Evolutionary conservation across 2,888 invertebrate species (phyloP).

Genomic region (Lymantria monacha): DNA sequence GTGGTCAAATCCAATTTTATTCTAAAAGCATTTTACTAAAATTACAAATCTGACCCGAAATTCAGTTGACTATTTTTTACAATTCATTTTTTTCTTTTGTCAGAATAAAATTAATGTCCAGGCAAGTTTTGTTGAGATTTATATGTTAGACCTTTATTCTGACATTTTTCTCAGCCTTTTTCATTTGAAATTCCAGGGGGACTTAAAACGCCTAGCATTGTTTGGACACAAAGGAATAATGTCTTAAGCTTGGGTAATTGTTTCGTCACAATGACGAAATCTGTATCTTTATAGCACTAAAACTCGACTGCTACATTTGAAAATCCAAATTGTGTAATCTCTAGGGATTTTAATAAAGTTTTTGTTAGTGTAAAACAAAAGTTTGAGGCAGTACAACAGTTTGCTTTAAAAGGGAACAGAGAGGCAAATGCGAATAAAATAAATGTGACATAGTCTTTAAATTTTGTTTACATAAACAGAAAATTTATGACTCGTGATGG

Average conservation of each 20-base stretch:
- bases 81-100: slow-evolving; percentile 13
- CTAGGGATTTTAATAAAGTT: not conserved
- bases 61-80: not conserved
- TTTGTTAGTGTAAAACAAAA: not conserved
- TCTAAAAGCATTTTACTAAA: not conserved
- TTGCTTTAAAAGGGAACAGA: not conserved
- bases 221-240: slow-evolving; percentile 27
- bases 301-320: slow-evolving; percentile 1
- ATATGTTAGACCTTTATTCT: slow-evolving; percentile 15
- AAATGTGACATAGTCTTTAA: not conserved
- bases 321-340: not conserved
- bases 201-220: slow-evolving; percentile 22
- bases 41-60: not conserved
- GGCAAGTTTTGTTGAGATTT: slow-evolving; percentile 16
- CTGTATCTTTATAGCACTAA: not conserved
- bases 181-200: slow-evolving; percentile 4
- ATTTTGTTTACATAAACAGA: too few species aligned
- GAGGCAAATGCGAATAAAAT: not conserved
- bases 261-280: slow-evolving; percentile 17
- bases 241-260: slow-evolving; percentile 23
- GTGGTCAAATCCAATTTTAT: not conserved
- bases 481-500: too few species aligned
- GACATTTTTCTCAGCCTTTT: slow-evolving; percentile 16
- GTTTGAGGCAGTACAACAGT: not conserved
- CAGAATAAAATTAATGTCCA: slow-evolving; percentile 20